A percentile compares a stretch with the other conserved stretches of the same genome.
These are phyloP conservation scores for Macquaria ambigua DNA, from an alignment of 2,113 vertebrate genomes.

Conservation along the genomic window DNA sequence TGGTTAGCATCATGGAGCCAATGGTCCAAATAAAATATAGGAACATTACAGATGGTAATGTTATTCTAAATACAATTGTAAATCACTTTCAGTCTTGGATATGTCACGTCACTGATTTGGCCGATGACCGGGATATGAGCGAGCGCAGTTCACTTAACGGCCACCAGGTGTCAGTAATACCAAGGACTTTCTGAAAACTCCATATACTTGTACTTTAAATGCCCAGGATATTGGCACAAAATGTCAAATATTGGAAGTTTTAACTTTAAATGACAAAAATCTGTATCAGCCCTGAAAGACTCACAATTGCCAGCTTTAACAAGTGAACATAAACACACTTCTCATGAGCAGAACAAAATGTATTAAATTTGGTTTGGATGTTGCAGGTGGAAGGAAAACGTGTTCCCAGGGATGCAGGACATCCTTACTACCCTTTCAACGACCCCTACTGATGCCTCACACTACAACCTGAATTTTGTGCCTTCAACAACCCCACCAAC, in stretches of 20 bases:
- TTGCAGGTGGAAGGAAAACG: conserved; percentile 89
- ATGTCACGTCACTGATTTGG: no score
- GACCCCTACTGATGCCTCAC: conserved; percentile 89
- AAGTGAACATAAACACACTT: neutral
- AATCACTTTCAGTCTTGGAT: no score
- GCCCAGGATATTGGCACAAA: neutral
- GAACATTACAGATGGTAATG: no score
- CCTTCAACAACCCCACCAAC: conserved; percentile 66
- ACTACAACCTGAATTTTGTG: conserved; percentile 65
- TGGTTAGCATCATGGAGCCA: no score
- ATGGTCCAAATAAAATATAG: no score
- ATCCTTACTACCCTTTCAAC: conserved; percentile 94
- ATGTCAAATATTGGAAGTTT: neutral
- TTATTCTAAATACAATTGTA: no score
- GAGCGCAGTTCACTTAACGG: no score
- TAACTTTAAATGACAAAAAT: neutral
- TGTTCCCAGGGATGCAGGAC: conserved; percentile 93
- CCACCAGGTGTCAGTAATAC: no score
- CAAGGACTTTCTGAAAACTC: no score
- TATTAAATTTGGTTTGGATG: neutral
- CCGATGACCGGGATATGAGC: no score
- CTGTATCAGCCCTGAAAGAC: neutral
- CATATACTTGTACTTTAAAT: neutral
- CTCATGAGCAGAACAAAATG: neutral
- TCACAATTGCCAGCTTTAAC: neutral